Base-by-base conservation (phyloP, 2,888 invertebrate genomes). In the Trissonchulus latispiculum region DNA sequence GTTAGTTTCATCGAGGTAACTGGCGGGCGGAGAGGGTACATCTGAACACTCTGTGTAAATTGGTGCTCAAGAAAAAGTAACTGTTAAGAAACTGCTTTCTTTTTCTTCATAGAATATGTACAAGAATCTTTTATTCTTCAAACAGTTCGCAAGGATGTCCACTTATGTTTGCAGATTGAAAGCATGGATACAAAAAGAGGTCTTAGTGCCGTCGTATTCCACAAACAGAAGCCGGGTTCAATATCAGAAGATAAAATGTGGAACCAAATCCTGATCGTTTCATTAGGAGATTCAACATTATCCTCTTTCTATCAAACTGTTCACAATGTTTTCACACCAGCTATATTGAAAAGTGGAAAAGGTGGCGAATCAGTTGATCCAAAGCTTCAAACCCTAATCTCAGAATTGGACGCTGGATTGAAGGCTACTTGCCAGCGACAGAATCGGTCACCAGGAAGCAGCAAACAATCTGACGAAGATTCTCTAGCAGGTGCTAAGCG, bases 251-350 rank as follows among this genome's bases (percentile, higher is more conserved):
- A 88, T 66, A 89, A 89, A 80, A 82, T 89, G 70, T 85, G 87
- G 75, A 83, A 83, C 32, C 85, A 86, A 75, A 83, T 89, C 62
- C 87, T 87, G 78, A 86, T 89, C 2, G 87, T 88, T 1, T 87
- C 89, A 0, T 84, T 89, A 82, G 80, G 86, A 62, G 88, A 88
- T 77, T 87, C 88, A 33, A 88, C 89, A 18, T 83, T 88, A 36
- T 84, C 86, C 71, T 85, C 88, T 1, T 84, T 89, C 29, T 89
- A 88, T 80, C 87, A 89, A 80, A 84, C 87, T 48, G 83, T 90
- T 36, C 87, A 87, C 78, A 87, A 88, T 79, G 85, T 89, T 28
- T 89, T 86, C 82, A 84, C 85, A 32, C 87, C 88, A 8, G 78
- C 83, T 36, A 78, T 87, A 70, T 80, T 86, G 69, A 83, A 85